phyloP scores from a whole-genome alignment of 2,797 vertebrate genomes.

The Hemibagrus guttatus region DNA sequence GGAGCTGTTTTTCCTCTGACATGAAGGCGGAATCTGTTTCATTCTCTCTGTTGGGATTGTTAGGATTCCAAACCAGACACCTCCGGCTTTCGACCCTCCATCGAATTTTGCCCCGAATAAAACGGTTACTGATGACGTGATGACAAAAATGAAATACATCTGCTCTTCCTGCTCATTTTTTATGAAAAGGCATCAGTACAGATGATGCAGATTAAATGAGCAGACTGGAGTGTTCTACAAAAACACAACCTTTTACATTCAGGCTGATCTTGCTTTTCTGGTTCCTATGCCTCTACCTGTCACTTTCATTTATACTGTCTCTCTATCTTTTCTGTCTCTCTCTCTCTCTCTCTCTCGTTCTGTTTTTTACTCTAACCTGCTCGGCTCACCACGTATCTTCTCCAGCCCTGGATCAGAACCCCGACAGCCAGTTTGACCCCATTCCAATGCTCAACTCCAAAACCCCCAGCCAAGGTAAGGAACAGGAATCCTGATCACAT shows the following conservation, averaged over 20 bases:
- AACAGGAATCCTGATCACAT: not conserved
- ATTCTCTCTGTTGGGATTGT: not conserved
- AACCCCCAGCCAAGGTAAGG: conserved; percentile 98
- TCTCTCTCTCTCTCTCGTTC: not conserved
- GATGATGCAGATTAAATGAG: not conserved
- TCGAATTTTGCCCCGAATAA: not conserved
- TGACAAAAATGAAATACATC: not conserved
- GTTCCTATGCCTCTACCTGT: not conserved
- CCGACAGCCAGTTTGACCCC: conserved; percentile 98
- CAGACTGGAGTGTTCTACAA: not conserved
- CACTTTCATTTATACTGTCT: not conserved
- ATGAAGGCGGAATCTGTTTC: not conserved
- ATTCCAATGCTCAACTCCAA: conserved; percentile 98
- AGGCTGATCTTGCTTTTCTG: not conserved
- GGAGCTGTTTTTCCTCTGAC: not conserved
- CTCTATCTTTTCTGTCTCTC: not conserved
- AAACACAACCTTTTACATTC: not conserved
- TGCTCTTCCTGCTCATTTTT: not conserved
- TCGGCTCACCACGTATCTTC: conserved; percentile 58
- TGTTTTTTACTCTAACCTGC: conserved; percentile 40
- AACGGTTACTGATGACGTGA: not conserved
- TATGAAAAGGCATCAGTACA: not conserved
- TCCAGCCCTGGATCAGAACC: conserved; percentile 89
- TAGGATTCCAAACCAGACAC: not conserved
- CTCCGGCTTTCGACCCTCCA: not conserved